A percentile compares a stretch with the other conserved stretches of the same genome.
These are phyloP conservation scores for Heterohyrax brucei DNA, from an alignment of 2,797 vertebrate genomes.

Conservation along the genomic window DNA sequence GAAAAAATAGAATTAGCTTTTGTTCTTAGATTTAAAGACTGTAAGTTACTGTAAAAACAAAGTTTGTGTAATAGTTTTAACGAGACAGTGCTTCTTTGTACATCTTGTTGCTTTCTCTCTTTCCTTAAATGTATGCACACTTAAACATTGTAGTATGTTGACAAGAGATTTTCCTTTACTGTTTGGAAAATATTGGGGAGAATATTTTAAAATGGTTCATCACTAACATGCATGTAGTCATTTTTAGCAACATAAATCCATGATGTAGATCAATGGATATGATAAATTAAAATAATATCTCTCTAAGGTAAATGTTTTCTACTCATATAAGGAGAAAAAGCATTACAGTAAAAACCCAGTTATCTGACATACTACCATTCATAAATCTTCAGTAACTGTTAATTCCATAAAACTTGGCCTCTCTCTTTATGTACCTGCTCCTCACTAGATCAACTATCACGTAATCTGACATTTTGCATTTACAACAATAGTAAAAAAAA, in stretches of 20 bases:
- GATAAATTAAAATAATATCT: conserved; percentile 13
- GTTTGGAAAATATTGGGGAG: conserved; percentile 43
- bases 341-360: neutral
- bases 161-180: conserved; percentile 43
- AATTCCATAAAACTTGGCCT: neutral
- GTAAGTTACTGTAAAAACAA: conserved; percentile 16
- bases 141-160: neutral
- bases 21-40: conserved; percentile 64
- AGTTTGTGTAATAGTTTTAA: conserved; percentile 25
- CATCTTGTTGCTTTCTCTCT: neutral
- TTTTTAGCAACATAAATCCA: conserved; percentile 1
- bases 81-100: neutral
- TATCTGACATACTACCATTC: neutral
- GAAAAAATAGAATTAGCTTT: conserved; percentile 66
- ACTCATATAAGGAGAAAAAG: neutral
- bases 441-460: too few relatives aligned
- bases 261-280: neutral
- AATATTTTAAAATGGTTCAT: conserved; percentile 52
- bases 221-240: conserved; percentile 17
- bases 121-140: conserved; percentile 12
- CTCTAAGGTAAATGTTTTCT: conserved; percentile 31
- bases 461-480: too few relatives aligned
- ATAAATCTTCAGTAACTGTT: neutral
- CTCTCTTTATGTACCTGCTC: too few relatives aligned
- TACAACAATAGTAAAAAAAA: too few relatives aligned